Evolutionary conservation across 2,113 vertebrate species (phyloP).

Genomic region (Megaceryle torquata): DNA sequence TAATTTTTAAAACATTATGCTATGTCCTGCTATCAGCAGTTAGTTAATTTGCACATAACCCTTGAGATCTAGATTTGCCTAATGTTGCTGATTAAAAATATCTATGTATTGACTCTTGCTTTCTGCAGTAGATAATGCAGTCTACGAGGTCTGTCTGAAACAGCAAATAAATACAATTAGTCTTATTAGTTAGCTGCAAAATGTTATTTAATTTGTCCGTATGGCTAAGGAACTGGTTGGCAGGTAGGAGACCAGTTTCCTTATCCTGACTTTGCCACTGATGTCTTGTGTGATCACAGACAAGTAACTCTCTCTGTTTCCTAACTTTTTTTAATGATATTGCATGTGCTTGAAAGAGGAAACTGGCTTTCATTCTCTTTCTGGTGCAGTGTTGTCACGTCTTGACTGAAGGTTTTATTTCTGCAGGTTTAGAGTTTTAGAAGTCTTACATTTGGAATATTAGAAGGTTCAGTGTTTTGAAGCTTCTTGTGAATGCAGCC

Average conservation of each 20-base stretch:
- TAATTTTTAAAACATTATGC: neutral
- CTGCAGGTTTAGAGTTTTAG: neutral
- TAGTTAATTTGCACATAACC: neutral
- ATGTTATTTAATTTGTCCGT: neutral
- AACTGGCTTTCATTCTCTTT: neutral
- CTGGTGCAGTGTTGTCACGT: neutral
- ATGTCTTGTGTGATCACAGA: neutral
- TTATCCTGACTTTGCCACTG: neutral
- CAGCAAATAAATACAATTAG: neutral
- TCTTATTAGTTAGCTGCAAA: neutral
- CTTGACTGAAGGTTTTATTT: neutral
- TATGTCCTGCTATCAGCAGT: neutral
- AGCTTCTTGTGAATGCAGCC: neutral
- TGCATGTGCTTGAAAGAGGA: neutral
- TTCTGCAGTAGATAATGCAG: neutral
- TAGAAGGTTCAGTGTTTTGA: neutral
- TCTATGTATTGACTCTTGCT: neutral
- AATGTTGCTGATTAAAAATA: neutral
- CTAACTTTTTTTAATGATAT: neutral
- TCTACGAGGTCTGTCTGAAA: neutral
- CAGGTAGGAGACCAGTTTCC: neutral
- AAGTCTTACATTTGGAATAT: neutral
- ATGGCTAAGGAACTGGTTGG: neutral
- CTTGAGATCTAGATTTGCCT: neutral
- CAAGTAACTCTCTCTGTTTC: neutral